phyloP scores from a whole-genome alignment of 2,797 vertebrate species.

The Yasuhikotakia modesta region DNA sequence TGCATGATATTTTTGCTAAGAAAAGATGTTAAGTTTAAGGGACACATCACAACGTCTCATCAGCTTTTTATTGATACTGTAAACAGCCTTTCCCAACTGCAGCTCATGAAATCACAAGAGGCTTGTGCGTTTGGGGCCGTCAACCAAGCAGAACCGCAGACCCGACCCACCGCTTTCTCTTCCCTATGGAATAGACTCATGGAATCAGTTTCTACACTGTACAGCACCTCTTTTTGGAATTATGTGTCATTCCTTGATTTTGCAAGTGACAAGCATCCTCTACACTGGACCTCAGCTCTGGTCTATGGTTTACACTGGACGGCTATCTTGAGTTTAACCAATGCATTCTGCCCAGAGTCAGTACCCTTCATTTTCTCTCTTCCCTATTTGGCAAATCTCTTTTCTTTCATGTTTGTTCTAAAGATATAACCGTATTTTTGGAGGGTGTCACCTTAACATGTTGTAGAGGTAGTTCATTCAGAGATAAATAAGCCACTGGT shows the following conservation, averaged over 20 bases:
- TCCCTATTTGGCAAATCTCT: constrained; percentile 68
- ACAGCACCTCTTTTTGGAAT: constrained; percentile 79
- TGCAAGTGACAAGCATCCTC: constrained; percentile 72
- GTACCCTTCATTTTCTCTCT: constrained; percentile 66
- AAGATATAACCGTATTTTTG: constrained; percentile 78
- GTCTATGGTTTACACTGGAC: constrained; percentile 66
- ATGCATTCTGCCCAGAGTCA: constrained; percentile 67
- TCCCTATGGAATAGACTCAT: constrained; percentile 73
- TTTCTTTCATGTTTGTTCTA: constrained; percentile 69
- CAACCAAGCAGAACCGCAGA: constrained; percentile 68
- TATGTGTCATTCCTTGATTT: constrained; percentile 76
- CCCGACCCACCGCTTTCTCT: constrained; percentile 44
- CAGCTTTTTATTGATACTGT: constrained; percentile 80
- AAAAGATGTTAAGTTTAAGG: constrained; percentile 72
- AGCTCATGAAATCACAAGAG: constrained; percentile 77
- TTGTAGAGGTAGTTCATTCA: constrained; percentile 80
- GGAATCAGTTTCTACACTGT: constrained; percentile 77
- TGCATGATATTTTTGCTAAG: constrained; percentile 88
- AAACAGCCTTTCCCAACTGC: constrained; percentile 72
- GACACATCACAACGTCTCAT: constrained; percentile 76
- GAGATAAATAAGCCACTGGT: constrained; percentile 73
- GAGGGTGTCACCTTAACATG: constrained; percentile 72
- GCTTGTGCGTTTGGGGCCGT: constrained; percentile 71
- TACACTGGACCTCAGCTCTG: constrained; percentile 75
- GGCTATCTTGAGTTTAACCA: constrained; percentile 63